Base-by-base conservation (phyloP, 2,797 vertebrate genomes). In the Danio jaintianensis region DNA sequence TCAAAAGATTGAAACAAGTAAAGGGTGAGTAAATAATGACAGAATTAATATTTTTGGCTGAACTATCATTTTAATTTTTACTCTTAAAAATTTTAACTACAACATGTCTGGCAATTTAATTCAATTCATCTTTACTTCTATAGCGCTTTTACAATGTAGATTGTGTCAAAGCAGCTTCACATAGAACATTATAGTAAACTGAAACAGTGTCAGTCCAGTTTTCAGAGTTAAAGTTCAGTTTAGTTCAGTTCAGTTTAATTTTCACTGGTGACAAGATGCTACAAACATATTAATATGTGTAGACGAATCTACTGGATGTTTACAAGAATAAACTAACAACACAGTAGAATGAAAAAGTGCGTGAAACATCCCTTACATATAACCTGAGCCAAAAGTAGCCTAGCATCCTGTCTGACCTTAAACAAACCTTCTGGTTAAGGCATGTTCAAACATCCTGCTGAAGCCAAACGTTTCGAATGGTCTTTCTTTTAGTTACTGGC, bases 381-480 rank as follows among this genome's bases (percentile, higher is more conserved):
- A 52, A 52, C 1, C 13, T 52, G 22, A 53, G 38, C 18, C 45
- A 13, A 75, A 63, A 8, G 20, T 56, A 22, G 11, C 20, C n/a
- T 42, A 40, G 22, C 11, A 4, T 56, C 42, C 53, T 45, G 36
- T 75, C 48, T 29, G 16, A 10, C 47, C 4, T 47, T 38, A 58
- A 58, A 58, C 52, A 67, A 20, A 47, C 6, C 53, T 55, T 77
- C 50, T 56, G 22, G 11, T 67, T 6, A 36, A 48, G 40, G 50
- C 42, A 77, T 6, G 16, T 78, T 43, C 16, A 68, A 47, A 68
- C 52, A 78, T 58, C 42, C 22, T 47, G 36, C 10, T 15, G 38
- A 58, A 48, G 40, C 50, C 12, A 22, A 77, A 56, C 15, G 52
- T 40, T 48, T 62, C 6, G 62, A 6, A 36, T n/a, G 22, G 63